Percentiles rank a stretch among this genome's conserved stretches.
Conservation (phyloP, 2,888 invertebrate species). For the Ramazzottius varieornatus region DNA sequence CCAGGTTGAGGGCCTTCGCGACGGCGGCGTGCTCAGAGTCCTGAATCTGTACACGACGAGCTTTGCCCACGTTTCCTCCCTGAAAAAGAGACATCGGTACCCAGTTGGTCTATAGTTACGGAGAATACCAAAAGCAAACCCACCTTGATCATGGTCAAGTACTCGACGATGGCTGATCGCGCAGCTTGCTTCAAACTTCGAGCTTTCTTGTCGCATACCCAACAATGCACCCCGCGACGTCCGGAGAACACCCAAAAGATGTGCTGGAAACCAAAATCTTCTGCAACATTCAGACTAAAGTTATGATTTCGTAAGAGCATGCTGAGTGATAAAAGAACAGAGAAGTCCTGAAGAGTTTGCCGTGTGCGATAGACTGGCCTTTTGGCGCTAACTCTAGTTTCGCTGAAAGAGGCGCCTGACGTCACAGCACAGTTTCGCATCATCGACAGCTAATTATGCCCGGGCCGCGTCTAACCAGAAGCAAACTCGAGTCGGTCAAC, state of each 20-base stretch:
- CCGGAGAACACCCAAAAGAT: slow-evolving; percentile 95
- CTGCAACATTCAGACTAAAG: slow-evolving; percentile 26
- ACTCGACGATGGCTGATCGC: slow-evolving; percentile 60
- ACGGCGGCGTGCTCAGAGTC: slow-evolving; percentile 2
- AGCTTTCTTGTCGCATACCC: slow-evolving; percentile 75
- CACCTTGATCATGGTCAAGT: slow-evolving; percentile 36
- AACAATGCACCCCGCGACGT: slow-evolving; percentile 88
- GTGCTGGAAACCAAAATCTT: slow-evolving; percentile 81
- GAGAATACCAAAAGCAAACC: background rate
- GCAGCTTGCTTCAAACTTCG: slow-evolving; percentile 42
- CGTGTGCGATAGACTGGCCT: too few relatives aligned
- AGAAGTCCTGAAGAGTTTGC: too few relatives aligned
- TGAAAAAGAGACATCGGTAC: slow-evolving; percentile 46
- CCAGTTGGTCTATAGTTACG: background rate
- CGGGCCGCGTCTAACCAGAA: too few relatives aligned
- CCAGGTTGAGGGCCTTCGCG: background rate
- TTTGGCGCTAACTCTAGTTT: too few relatives aligned
- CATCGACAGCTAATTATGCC: too few relatives aligned
- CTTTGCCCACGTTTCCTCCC: slow-evolving; percentile 10
- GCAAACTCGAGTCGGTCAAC: too few relatives aligned
- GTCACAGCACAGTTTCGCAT: too few relatives aligned
- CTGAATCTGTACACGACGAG: background rate
- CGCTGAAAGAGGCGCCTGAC: too few relatives aligned
- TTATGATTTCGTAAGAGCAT: slow-evolving; percentile 3
- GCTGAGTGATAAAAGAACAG: background rate